Evolutionary conservation across 2,113 vertebrate genomes (phyloP).

Genomic region (Bujurquina vittata): DNA sequence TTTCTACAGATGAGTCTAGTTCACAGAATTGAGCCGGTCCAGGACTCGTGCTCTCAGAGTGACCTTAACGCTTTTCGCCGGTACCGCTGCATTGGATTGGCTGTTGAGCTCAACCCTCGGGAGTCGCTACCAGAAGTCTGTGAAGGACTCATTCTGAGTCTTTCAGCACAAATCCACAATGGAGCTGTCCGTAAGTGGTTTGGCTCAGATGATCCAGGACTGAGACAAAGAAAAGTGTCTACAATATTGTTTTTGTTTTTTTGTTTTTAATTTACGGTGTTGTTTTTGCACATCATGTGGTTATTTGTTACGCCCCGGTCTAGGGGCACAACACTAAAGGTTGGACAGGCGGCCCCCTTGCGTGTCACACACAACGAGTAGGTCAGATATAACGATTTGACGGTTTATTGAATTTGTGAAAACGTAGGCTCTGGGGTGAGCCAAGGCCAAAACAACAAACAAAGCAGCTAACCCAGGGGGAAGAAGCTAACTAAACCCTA

Average conservation of each 20-base stretch:
- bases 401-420: too few relatives aligned
- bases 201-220: neutral
- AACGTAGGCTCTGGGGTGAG: too few relatives aligned
- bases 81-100: slow-evolving; percentile 82
- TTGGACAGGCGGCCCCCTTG: too few relatives aligned
- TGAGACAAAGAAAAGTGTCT: neutral
- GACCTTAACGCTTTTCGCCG: slow-evolving; percentile 79
- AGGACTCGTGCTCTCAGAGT: slow-evolving; percentile 82
- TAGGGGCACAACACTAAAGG: too few relatives aligned
- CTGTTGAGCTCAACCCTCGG: slow-evolving; percentile 67
- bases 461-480: too few relatives aligned
- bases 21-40: slow-evolving; percentile 80
- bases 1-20: slow-evolving; percentile 85
- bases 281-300: neutral
- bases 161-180: slow-evolving; percentile 84
- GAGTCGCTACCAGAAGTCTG: slow-evolving; percentile 75
- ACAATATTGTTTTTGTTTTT: too few relatives aligned
- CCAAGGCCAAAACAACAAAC: too few relatives aligned
- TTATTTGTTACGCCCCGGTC: neutral
- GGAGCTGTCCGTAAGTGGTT: slow-evolving; percentile 83
- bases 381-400: too few relatives aligned
- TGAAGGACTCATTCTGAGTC: slow-evolving; percentile 78
- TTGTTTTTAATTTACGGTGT: too few relatives aligned
- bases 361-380: too few relatives aligned
- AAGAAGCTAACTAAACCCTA: too few relatives aligned